Percentiles rank a stretch among this genome's conserved stretches.
Evolutionary conservation across 2,113 vertebrate genomes (phyloP).

Genomic region (Bostrychus sinensis): DNA sequence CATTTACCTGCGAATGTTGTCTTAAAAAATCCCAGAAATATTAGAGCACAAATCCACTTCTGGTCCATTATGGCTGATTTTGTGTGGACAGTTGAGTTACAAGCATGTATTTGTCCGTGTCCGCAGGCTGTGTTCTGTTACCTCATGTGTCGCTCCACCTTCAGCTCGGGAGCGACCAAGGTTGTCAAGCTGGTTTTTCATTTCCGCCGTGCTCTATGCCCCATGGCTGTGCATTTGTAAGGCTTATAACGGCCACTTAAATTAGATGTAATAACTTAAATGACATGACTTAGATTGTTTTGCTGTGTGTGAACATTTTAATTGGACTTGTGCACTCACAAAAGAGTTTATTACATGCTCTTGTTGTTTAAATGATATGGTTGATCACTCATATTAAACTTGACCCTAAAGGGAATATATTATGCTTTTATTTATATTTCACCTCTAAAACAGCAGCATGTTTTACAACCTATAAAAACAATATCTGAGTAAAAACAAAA

Average conservation of each 20-base stretch:
- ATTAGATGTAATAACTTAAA: too few species aligned
- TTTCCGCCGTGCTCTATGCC: neutral
- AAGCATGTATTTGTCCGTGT: neutral
- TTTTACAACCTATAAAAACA: too few species aligned
- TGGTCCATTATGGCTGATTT: neutral
- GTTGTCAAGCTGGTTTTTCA: neutral
- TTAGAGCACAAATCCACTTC: neutral
- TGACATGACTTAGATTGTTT: too few species aligned
- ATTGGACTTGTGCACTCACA: too few species aligned
- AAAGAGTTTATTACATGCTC: too few species aligned
- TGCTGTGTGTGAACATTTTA: too few species aligned
- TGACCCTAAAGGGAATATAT: too few species aligned
- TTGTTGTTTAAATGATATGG: too few species aligned
- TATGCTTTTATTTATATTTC: too few species aligned
- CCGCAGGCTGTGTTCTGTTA: neutral
- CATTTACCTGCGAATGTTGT: neutral
- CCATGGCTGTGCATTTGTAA: neutral
- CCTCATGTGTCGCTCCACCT: neutral
- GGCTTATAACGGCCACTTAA: neutral
- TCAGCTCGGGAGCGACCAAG: neutral
- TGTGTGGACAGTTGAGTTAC: neutral
- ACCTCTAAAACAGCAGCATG: too few species aligned
- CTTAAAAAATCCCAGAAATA: neutral
- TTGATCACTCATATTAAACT: too few species aligned
- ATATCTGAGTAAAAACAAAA: too few species aligned